A percentile compares a stretch with the other conserved stretches of the same genome.
Evolutionary conservation across 2,113 vertebrate genomes (phyloP).

Genomic region (Forbesichthys papilliferus): DNA sequence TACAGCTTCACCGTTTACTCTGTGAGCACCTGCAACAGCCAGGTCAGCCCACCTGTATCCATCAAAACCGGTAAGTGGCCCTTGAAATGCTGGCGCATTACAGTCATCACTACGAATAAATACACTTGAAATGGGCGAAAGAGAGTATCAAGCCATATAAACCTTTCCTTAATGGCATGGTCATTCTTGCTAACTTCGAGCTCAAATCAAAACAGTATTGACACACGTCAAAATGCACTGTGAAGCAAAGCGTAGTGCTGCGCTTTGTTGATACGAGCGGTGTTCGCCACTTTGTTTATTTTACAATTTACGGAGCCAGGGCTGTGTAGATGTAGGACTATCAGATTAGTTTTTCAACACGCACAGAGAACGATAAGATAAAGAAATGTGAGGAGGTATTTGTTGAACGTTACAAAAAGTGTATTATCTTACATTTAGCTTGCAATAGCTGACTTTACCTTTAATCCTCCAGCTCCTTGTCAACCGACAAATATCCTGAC

Average conservation of each 20-base stretch:
- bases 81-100: not conserved
- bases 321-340: no score
- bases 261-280: not conserved
- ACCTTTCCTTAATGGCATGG: not conserved
- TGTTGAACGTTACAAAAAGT: no score
- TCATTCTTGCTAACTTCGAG: no score
- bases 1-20: conserved; percentile 71
- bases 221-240: no score
- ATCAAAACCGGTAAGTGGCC: conserved; percentile 61
- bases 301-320: no score
- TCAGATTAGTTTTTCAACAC: no score
- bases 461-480: conserved; percentile 72
- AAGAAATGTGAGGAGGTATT: no score
- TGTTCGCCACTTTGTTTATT: no score
- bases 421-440: no score
- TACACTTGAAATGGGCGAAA: not conserved
- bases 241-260: not conserved
- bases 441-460: not conserved
- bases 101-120: not conserved
- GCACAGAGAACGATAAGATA: no score
- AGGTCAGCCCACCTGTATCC: conserved; percentile 34
- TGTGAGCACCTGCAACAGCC: conserved; percentile 59
- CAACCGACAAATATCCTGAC: conserved; percentile 66
- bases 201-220: no score
- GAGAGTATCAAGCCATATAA: not conserved